Percentiles rank a stretch among this genome's conserved stretches.
Conservation (phyloP, 2,113 vertebrate genomes). For the Paralichthys olivaceus region DNA sequence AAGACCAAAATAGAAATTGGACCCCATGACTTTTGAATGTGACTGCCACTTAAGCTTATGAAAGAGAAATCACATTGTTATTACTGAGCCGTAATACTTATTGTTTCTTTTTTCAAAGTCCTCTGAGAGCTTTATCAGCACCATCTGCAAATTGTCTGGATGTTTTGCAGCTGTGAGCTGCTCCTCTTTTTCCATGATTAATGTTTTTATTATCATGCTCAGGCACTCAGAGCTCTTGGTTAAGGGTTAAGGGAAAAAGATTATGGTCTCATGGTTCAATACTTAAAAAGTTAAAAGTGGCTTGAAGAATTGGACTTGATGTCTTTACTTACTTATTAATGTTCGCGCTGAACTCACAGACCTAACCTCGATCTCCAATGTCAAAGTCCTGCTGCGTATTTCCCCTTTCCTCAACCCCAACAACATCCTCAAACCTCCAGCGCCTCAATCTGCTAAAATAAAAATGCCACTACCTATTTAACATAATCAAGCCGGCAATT, state of each 20-base stretch:
- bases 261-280: slow-evolving; percentile 19
- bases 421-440: background rate
- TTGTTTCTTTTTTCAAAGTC: slow-evolving; percentile 1
- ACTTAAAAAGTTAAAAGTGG: slow-evolving; percentile 9
- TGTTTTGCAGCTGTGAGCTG: slow-evolving; percentile 40
- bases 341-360: background rate
- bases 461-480: too few relatives aligned
- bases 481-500: too few relatives aligned
- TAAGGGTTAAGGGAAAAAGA: slow-evolving; percentile 8
- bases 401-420: background rate
- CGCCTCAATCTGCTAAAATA: too few relatives aligned
- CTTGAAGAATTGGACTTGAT: slow-evolving; percentile 1
- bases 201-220: slow-evolving; percentile 36
- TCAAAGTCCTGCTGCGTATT: background rate
- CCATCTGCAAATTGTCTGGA: slow-evolving; percentile 27
- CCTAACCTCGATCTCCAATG: background rate
- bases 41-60: slow-evolving; percentile 1
- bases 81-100: slow-evolving; percentile 19
- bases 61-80: slow-evolving; percentile 17
- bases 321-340: slow-evolving; percentile 19
- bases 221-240: slow-evolving; percentile 21
- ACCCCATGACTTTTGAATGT: slow-evolving; percentile 3
- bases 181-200: slow-evolving; percentile 32
- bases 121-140: slow-evolving; percentile 5
- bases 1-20: background rate